Percentiles rank a stretch among this genome's conserved stretches.
phyloP scores from a whole-genome alignment of 2,113 vertebrate genomes.

The Nothobranchius kuhntae region DNA sequence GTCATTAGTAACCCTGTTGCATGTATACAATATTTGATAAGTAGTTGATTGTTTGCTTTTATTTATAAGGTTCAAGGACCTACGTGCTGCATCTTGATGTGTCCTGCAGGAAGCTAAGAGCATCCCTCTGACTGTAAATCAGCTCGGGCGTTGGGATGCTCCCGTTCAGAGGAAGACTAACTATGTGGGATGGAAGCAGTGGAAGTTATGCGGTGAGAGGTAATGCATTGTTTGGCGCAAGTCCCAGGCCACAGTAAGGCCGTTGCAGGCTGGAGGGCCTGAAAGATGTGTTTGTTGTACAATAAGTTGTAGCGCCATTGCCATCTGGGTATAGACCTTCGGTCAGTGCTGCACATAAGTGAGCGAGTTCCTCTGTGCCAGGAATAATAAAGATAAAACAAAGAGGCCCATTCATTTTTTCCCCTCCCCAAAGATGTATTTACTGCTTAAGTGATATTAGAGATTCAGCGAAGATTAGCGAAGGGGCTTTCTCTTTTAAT shows the following conservation, averaged over 20 bases:
- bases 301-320: constrained; percentile 71
- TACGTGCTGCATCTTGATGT: constrained; percentile 14
- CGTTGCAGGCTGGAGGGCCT: constrained; percentile 49
- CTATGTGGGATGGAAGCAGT: constrained; percentile 53
- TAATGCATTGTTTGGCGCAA: constrained; percentile 68
- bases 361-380: constrained; percentile 69
- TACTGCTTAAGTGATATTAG: constrained; percentile 75
- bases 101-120: constrained; percentile 40
- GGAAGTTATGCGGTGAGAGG: constrained; percentile 68
- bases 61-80: background rate
- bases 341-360: constrained; percentile 73
- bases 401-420: constrained; percentile 74
- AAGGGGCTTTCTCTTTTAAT: constrained; percentile 59
- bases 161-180: constrained; percentile 50
- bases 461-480: constrained; percentile 71
- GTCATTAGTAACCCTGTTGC: constrained; percentile 59
- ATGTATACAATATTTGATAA: constrained; percentile 59
- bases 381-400: constrained; percentile 85
- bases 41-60: constrained; percentile 31
- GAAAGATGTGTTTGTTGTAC: constrained; percentile 81
- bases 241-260: constrained; percentile 62
- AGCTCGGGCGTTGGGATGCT: constrained; percentile 55
- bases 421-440: constrained; percentile 74
- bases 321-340: constrained; percentile 80
- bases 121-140: constrained; percentile 61